These are phyloP conservation scores for Botia kubotai DNA, from an alignment of 2,797 vertebrate genomes.

Conservation along the genomic window DNA sequence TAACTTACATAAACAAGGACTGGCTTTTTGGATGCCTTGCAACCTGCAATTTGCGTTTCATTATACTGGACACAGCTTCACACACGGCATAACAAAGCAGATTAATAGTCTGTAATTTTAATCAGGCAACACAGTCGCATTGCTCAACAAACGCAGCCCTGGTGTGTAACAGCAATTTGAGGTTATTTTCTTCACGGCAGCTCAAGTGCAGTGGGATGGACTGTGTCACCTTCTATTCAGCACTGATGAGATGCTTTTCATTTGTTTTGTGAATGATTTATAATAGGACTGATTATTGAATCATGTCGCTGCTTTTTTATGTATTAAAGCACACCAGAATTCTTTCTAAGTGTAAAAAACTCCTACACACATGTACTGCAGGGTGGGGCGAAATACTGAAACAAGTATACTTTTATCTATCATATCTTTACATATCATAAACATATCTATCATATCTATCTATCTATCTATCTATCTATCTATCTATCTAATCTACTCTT, in stretches of 20 bases:
- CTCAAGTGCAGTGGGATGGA: conserved; percentile 43
- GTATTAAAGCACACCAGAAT: neutral
- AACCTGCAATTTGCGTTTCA: conserved; percentile 49
- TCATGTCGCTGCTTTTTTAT: conserved; percentile 35
- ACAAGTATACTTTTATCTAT: too few species aligned
- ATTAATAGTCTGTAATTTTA: conserved; percentile 66
- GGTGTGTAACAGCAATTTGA: conserved; percentile 38
- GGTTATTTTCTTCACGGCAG: conserved; percentile 43
- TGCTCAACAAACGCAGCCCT: conserved; percentile 49
- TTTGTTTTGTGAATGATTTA: conserved; percentile 48
- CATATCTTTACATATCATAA: too few species aligned
- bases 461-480: too few species aligned
- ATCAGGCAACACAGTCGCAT: conserved; percentile 53
- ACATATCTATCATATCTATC: too few species aligned
- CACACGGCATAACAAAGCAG: conserved; percentile 55
- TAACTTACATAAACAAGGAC: conserved; percentile 42
- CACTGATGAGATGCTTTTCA: conserved; percentile 38
- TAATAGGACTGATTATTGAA: conserved; percentile 51
- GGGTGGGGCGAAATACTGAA: neutral
- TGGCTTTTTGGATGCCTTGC: conserved; percentile 26
- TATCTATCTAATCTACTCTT: too few species aligned
- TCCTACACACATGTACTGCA: neutral
- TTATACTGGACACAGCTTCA: conserved; percentile 51
- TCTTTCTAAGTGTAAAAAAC: neutral
- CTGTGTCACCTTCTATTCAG: conserved; percentile 39